A percentile compares a stretch with the other conserved stretches of the same genome.
Evolutionary conservation across 2,113 vertebrate genomes (phyloP).

Genomic region (Tyrannus savana): DNA sequence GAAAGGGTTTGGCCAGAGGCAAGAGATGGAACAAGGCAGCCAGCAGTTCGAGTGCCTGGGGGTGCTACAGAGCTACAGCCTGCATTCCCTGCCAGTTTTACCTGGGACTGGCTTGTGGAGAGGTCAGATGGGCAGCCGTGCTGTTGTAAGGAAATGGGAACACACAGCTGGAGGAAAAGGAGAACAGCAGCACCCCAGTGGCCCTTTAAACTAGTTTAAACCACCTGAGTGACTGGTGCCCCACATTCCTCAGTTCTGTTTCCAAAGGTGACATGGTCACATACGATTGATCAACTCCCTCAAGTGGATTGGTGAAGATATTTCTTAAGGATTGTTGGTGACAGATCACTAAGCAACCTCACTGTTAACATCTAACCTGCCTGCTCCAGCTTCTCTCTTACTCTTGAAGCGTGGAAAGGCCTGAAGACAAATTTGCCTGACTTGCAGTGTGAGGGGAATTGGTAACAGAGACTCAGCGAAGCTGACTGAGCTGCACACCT

Average conservation of each 20-base stretch:
- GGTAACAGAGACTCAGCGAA: not conserved
- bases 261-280: not conserved
- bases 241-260: not conserved
- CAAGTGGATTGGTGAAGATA: not conserved
- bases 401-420: not conserved
- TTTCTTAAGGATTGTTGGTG: not conserved
- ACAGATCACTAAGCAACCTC: not conserved
- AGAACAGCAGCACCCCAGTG: not conserved
- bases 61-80: not conserved
- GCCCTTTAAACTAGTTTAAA: constrained; percentile 7
- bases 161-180: not conserved
- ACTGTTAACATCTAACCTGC: not conserved
- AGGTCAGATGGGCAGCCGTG: not conserved
- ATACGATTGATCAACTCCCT: not conserved
- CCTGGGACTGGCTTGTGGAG: not conserved
- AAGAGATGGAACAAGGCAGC: not conserved
- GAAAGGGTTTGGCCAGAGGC: not conserved
- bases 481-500: not conserved
- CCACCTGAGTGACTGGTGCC: not conserved
- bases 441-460: not conserved
- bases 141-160: not conserved
- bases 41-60: not conserved
- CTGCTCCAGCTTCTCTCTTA: not conserved
- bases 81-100: not conserved
- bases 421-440: not conserved